A percentile compares a stretch with the other conserved stretches of the same genome.
These are phyloP conservation scores for Seira ritae DNA, from an alignment of 2,888 invertebrate species.

Conservation along the genomic window DNA sequence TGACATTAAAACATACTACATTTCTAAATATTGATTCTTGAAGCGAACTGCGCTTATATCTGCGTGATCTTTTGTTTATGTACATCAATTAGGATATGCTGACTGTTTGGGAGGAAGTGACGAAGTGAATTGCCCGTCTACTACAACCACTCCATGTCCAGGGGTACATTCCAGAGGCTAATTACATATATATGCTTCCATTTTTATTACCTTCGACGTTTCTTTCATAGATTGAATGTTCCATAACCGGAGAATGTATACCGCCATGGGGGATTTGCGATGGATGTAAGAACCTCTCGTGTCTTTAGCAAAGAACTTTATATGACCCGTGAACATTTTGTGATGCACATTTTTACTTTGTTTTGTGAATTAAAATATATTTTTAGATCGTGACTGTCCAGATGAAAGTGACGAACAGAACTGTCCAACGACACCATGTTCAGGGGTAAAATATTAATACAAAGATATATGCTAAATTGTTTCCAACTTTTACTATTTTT, in stretches of 20 bases:
- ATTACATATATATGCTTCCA: no score
- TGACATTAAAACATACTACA: no score
- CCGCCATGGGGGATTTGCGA: neutral
- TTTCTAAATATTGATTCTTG: no score
- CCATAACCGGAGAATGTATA: slow-evolving; percentile 2
- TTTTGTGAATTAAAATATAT: neutral
- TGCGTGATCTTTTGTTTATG: no score
- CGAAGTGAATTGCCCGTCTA: slow-evolving; percentile 24
- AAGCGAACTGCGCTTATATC: no score
- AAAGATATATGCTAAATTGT: neutral
- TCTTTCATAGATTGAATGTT: neutral
- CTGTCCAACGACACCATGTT: slow-evolving; percentile 15
- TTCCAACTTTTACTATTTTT: neutral
- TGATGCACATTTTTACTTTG: neutral
- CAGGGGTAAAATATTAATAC: slow-evolving; percentile 26
- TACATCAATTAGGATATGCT: no score
- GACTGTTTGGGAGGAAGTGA: no score
- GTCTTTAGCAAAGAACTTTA: no score
- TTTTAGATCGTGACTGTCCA: neutral
- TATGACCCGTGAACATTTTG: neutral
- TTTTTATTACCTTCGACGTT: neutral
- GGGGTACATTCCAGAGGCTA: no score
- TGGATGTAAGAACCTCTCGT: no score
- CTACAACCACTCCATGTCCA: slow-evolving; percentile 23
- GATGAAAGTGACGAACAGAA: slow-evolving; percentile 13